Percentiles rank a stretch among this genome's conserved stretches.
phyloP scores from a whole-genome alignment of 2,797 vertebrate genomes.

The Menidia menidia region DNA sequence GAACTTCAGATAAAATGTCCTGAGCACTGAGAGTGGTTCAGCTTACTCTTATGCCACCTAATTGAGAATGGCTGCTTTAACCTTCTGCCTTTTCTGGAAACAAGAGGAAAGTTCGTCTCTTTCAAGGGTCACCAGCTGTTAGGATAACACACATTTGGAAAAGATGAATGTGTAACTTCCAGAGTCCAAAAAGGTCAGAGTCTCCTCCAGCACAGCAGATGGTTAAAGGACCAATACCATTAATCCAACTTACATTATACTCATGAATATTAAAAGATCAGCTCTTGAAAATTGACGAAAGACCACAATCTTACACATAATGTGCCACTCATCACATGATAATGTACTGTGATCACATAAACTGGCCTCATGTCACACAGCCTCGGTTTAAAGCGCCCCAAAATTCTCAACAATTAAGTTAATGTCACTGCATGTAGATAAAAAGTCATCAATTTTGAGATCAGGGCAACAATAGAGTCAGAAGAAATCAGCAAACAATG shows the following conservation, averaged over 20 bases:
- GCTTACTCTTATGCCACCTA: neutral
- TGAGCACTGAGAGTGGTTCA: neutral
- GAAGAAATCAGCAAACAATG: neutral
- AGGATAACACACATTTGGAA: conserved; percentile 55
- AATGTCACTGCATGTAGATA: neutral
- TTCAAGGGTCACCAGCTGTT: conserved; percentile 59
- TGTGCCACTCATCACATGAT: neutral
- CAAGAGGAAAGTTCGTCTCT: conserved; percentile 68
- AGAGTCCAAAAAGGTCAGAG: conserved; percentile 61
- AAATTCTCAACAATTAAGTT: neutral
- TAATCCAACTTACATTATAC: neutral
- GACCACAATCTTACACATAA: neutral
- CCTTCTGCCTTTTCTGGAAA: conserved; percentile 69
- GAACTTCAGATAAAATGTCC: no score
- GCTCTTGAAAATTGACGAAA: neutral
- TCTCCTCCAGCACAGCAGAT: conserved; percentile 25
- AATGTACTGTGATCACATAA: neutral
- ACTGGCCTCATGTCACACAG: neutral
- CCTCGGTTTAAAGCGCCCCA: neutral
- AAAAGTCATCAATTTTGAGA: neutral
- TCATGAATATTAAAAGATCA: conserved; percentile 17
- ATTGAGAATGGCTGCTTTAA: conserved; percentile 32
- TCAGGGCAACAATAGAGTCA: neutral
- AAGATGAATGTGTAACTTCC: conserved; percentile 52
- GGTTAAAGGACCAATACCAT: conserved; percentile 20